phyloP scores from a whole-genome alignment of 2,113 vertebrate species.

The Hydropotes inermis region DNA sequence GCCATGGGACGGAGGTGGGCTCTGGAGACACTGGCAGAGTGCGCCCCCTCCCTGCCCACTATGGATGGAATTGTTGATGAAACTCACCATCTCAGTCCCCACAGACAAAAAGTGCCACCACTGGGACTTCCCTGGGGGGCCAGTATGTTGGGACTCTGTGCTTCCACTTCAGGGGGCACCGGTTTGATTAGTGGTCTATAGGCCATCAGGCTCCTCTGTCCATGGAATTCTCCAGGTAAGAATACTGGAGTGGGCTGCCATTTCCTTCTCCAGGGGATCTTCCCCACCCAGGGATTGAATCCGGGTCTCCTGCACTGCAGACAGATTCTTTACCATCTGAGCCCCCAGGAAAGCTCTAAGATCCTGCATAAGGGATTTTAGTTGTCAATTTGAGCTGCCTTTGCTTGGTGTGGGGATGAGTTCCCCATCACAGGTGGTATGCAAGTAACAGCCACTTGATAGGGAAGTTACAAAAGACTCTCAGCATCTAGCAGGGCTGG shows the following conservation, averaged over 20 bases:
- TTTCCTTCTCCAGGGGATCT: not conserved
- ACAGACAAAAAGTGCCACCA: not conserved
- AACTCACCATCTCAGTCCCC: not conserved
- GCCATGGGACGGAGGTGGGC: not conserved
- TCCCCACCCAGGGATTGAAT: not conserved
- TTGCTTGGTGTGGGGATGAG: not conserved
- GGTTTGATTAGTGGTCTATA: not conserved
- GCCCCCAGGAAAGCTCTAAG: not conserved
- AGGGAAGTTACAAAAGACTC: not conserved
- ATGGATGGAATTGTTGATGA: not conserved
- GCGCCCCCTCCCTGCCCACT: fast-evolving
- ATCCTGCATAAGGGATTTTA: not conserved
- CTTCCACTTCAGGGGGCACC: not conserved
- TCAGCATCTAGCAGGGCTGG: not conserved
- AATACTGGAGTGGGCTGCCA: not conserved
- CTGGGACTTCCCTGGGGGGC: not conserved
- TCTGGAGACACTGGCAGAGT: not conserved
- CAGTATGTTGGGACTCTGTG: not conserved
- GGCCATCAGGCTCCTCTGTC: not conserved
- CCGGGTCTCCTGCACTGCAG: not conserved
- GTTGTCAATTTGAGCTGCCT: not conserved
- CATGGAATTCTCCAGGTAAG: not conserved
- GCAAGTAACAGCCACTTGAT: not conserved
- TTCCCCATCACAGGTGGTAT: not conserved
- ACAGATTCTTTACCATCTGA: not conserved